Conservation (phyloP, 2,113 vertebrate species). For the Plotosus lineatus region DNA sequence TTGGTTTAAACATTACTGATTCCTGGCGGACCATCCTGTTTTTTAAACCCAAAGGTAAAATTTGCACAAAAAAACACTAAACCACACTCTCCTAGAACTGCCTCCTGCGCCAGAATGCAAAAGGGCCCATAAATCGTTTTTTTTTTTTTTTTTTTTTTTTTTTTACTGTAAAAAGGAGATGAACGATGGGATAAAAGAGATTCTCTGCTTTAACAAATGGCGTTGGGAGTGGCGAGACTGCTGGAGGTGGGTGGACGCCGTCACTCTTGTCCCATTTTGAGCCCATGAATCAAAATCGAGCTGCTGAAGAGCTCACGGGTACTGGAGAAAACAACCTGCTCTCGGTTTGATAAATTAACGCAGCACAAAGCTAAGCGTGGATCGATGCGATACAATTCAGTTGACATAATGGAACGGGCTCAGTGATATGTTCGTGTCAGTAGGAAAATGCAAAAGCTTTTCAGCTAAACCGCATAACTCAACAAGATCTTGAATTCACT, state of each 20-base stretch:
- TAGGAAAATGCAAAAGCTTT: neutral
- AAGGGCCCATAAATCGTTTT: conserved; percentile 54
- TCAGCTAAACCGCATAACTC: neutral
- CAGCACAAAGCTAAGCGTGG: neutral
- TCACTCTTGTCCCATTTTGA: neutral
- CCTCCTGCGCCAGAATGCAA: conserved; percentile 45
- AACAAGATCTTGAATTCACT: neutral
- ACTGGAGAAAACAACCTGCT: conserved; percentile 12
- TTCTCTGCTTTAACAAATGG: conserved; percentile 24
- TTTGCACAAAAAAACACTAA: conserved; percentile 23
- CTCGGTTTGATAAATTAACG: conserved; percentile 28
- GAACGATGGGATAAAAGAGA: conserved; percentile 41
- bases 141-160: no score
- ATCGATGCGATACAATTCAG: neutral
- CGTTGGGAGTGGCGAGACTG: neutral
- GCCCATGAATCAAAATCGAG: conserved; percentile 32
- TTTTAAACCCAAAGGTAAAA: conserved; percentile 52
- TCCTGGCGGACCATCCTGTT: conserved; percentile 22
- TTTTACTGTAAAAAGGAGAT: conserved; percentile 47
- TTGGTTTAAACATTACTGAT: conserved; percentile 30
- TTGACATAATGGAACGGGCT: neutral
- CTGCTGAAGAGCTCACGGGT: conserved; percentile 7
- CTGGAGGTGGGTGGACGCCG: conserved; percentile 18
- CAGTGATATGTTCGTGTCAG: conserved; percentile 8
- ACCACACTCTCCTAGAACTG: conserved; percentile 36